phyloP scores from a whole-genome alignment of 2,113 vertebrate genomes.

The Ctenodactylus gundi region DNA sequence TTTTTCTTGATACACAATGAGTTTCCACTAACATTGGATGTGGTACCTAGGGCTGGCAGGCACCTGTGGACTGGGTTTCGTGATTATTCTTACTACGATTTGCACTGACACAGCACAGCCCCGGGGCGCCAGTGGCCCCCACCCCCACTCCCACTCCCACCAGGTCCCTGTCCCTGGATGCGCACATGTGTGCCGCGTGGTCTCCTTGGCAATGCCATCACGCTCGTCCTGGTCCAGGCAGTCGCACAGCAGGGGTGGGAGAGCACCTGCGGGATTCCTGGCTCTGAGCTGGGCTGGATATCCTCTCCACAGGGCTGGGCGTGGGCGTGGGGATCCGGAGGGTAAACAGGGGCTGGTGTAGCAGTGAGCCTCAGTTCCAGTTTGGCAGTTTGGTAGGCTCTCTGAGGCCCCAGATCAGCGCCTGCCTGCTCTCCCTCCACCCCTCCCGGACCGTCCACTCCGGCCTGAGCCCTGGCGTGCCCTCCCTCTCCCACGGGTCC shows the following conservation, averaged over 20 bases:
- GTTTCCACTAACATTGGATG: constrained; percentile 45
- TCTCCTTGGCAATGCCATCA: constrained; percentile 16
- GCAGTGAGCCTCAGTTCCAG: neutral
- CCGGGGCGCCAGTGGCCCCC: neutral
- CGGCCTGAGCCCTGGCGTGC: neutral
- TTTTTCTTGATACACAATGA: constrained; percentile 46
- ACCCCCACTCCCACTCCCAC: constrained; percentile 2
- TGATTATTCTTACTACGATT: constrained; percentile 55
- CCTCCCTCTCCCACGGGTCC: too few species aligned
- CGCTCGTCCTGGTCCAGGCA: neutral
- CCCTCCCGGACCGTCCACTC: too few species aligned
- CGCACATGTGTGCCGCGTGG: neutral
- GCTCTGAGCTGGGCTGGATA: neutral
- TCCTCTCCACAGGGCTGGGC: neutral
- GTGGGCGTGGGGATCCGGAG: neutral
- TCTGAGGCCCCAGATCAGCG: neutral
- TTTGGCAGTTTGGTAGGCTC: too few species aligned
- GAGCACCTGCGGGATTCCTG: neutral
- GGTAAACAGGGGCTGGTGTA: neutral
- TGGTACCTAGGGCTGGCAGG: constrained; percentile 12
- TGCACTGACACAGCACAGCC: constrained; percentile 41
- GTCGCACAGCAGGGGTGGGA: neutral
- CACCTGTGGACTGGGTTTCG: neutral
- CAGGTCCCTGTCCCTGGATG: neutral
- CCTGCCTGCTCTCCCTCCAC: neutral